phyloP scores from a whole-genome alignment of 2,113 vertebrate genomes.

The Chrysemys picta region DNA sequence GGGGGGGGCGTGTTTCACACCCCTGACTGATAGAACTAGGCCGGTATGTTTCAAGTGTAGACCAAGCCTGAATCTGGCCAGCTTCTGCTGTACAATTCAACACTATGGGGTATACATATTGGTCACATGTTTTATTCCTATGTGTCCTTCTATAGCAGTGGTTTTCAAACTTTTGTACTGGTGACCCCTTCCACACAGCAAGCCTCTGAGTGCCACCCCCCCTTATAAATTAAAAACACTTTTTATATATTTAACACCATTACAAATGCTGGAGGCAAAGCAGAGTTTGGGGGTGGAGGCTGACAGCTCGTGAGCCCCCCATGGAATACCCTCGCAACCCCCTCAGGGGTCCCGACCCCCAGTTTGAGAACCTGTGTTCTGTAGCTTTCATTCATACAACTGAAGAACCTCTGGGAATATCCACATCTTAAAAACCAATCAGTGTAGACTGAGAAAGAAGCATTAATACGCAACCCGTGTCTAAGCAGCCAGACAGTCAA shows the following conservation, averaged over 20 bases:
- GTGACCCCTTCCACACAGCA: too few relatives aligned
- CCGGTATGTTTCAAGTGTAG: neutral
- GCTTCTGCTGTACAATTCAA: neutral
- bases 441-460: neutral
- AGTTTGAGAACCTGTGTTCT: neutral
- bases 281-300: too few relatives aligned
- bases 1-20: neutral
- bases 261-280: too few relatives aligned
- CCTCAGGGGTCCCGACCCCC: too few relatives aligned
- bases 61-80: neutral
- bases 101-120: neutral
- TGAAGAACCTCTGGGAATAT: neutral
- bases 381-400: neutral
- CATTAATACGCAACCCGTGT: neutral
- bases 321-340: too few relatives aligned
- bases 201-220: too few relatives aligned
- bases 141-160: too few relatives aligned
- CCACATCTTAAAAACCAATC: neutral
- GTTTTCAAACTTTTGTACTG: too few relatives aligned
- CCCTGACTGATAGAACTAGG: neutral
- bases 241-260: too few relatives aligned
- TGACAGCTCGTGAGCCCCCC: too few relatives aligned
- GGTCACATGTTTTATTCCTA: too few relatives aligned
- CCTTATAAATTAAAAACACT: too few relatives aligned
- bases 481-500: neutral